Base-by-base conservation (phyloP, 2,888 invertebrate genomes). In the Sarcophaga subvicina region DNA sequence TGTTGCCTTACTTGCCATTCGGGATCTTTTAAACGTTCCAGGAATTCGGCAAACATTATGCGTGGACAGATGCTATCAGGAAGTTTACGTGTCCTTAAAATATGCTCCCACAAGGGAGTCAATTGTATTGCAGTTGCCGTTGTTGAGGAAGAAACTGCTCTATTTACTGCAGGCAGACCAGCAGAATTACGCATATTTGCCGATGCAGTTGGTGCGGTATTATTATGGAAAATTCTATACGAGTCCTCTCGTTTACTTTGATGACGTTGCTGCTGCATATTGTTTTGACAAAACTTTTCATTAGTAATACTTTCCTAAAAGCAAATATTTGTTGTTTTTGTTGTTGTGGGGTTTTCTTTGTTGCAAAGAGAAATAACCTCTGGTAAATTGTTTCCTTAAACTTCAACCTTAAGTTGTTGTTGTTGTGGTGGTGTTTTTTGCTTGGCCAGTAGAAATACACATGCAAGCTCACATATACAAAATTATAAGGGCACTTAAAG, bases 1-100 rank as follows among this genome's bases (percentile, higher is more conserved):
- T 97, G 97, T 88, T 97, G 96, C 12, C 97, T 95, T 59, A 97
- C 97, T 93, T 97, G 97, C 96, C 97, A 96, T 92, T 97, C 97
- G 1, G 97, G 96, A 92, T 97, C 96, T 62, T 95, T 94, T 69
- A 97, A 94, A 73, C 97, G 95, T 89, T 96, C 96, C 67, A 95
- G 94, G 90, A 97, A 95, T 90, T 96, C 96, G 78, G 95, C 93
- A 91, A 96, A 97, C 90, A 97, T 95, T 80, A 95, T 94, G 84
- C 94, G 94, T 2, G 95, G 95, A 90, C 96, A 95, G 73, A 96
- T 94, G 88, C 95, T 95, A 27, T 95, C 95, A 63, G 97, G 97
- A 80, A 97, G 94, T 78, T 96, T 95, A 83, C 95, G 95, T 85
- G 96, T 96, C 86, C 96, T 94, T 69, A 96, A 95, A 89, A 97